Percentiles rank a stretch among this genome's conserved stretches.
Evolutionary conservation across 2,113 vertebrate species (phyloP).

Genomic region (Rostratula benghalensis): DNA sequence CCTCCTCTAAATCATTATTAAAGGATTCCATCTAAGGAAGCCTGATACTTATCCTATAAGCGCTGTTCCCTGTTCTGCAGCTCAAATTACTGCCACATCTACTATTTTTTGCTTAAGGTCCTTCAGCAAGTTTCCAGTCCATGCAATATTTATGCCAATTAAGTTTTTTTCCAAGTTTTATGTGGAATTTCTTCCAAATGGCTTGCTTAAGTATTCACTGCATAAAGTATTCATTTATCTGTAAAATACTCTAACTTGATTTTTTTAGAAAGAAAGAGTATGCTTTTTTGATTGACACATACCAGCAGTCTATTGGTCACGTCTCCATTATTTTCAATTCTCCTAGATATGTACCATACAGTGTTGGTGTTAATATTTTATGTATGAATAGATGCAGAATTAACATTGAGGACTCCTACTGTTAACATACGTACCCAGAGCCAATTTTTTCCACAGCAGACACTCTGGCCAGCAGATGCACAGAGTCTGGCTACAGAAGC

Average conservation of each 20-base stretch:
- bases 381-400: background rate
- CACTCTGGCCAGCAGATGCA: background rate
- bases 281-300: background rate
- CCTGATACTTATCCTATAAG: background rate
- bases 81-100: slow-evolving; percentile 46
- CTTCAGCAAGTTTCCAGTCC: slow-evolving; percentile 21
- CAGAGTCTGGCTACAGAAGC: background rate
- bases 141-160: background rate
- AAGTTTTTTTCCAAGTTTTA: background rate
- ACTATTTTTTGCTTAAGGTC: slow-evolving; percentile 17
- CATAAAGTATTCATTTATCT: background rate
- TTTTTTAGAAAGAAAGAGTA: background rate
- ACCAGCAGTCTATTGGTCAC: background rate
- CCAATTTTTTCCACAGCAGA: background rate
- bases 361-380: background rate
- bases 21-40: background rate
- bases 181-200: background rate
- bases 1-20: background rate
- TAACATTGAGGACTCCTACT: background rate
- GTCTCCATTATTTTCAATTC: background rate
- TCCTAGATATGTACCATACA: background rate
- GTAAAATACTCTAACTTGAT: background rate
- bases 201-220: background rate
- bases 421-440: background rate
- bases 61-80: background rate